Evolutionary conservation across 2,797 vertebrate species (phyloP).

Genomic region (Heteromormyrus szaboi): DNA sequence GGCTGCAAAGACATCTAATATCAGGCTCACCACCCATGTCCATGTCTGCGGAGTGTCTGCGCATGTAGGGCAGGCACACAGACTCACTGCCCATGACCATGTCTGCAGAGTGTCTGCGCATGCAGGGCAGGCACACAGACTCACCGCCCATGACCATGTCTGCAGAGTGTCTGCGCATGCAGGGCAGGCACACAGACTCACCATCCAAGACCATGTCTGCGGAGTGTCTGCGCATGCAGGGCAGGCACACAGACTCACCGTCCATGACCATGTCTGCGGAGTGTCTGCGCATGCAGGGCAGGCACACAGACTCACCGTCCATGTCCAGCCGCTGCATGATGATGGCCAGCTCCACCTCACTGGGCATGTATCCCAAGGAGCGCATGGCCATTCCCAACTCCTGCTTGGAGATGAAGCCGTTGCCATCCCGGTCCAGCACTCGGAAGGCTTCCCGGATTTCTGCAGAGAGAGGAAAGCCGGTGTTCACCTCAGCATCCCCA

Average conservation of each 20-base stretch:
- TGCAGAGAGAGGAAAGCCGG: constrained; percentile 47
- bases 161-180: not conserved
- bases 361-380: constrained; percentile 81
- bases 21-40: not conserved
- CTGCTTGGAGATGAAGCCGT: constrained; percentile 83
- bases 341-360: constrained; percentile 80
- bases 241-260: not conserved
- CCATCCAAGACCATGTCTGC: not conserved
- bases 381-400: constrained; percentile 85
- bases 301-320: constrained; percentile 65
- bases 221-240: not conserved
- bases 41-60: not conserved
- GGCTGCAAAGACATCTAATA: not conserved
- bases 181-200: not conserved
- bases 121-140: not conserved
- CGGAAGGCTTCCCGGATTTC: constrained; percentile 89
- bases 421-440: constrained; percentile 79
- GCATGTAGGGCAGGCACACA: not conserved
- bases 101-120: too few species aligned
- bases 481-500: constrained; percentile 8
- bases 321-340: constrained; percentile 85
- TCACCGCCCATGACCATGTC: not conserved
- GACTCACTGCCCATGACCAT: constrained; percentile 37
- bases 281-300: constrained; percentile 1
- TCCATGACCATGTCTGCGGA: not conserved